Percentiles rank a stretch among this genome's conserved stretches.
Evolutionary conservation across 2,113 vertebrate species (phyloP).

Genomic region (Odontophorus gujanensis): DNA sequence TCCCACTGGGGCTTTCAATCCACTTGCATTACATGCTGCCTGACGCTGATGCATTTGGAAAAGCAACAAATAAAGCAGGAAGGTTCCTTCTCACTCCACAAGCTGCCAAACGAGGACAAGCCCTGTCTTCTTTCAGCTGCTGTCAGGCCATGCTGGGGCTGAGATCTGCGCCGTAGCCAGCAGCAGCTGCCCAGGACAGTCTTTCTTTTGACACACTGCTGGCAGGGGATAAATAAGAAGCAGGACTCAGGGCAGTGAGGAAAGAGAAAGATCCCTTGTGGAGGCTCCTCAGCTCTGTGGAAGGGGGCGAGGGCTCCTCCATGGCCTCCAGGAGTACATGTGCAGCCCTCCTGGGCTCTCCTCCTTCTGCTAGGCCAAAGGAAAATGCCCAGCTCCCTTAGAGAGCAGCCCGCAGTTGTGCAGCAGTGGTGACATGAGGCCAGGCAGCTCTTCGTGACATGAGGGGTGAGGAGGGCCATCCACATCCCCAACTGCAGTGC

Average conservation of each 20-base stretch:
- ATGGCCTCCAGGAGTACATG: background rate
- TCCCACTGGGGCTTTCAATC: constrained; percentile 20
- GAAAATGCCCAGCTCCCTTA: constrained; percentile 32
- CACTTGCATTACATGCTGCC: constrained; percentile 43
- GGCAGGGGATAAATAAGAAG: constrained; percentile 59
- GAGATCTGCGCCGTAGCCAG: constrained; percentile 14
- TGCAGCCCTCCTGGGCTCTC: background rate
- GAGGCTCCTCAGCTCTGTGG: constrained; percentile 43
- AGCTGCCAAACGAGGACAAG: constrained; percentile 49
- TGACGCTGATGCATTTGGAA: background rate
- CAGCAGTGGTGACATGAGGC: background rate
- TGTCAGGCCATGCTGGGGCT: constrained; percentile 8
- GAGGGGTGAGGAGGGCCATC: background rate
- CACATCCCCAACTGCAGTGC: background rate
- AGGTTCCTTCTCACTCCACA: background rate
- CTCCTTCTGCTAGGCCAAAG: constrained; percentile 16
- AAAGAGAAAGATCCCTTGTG: constrained; percentile 55
- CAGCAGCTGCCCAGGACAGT: constrained; percentile 27
- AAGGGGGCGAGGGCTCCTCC: background rate
- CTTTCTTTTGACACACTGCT: constrained; percentile 52
- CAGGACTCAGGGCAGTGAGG: background rate
- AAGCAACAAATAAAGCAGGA: constrained; percentile 44
- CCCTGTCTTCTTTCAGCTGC: constrained; percentile 34
- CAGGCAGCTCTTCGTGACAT: background rate
- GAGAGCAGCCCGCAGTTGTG: background rate